Evolutionary conservation across 1,140 invertebrate species (phyloP), one percentile per base, ranked within the genome.

Genomic region (Drosophila rhopaloa): DNA sequence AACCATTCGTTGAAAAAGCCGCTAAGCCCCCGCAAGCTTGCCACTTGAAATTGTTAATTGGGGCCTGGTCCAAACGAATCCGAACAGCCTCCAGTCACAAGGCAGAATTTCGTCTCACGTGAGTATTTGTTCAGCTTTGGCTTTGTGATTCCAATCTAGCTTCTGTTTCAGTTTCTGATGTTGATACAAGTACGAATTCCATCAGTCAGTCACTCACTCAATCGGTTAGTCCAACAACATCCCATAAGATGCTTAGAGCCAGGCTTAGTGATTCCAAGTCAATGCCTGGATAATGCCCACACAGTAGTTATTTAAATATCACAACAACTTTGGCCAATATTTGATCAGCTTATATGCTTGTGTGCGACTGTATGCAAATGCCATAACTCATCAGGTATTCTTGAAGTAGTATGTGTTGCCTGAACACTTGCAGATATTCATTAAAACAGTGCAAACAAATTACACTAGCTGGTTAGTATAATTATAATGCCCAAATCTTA

Each of bases 221-320:
- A 56, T 40, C 47, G 50, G 75, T 79, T 58, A 67, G 60, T 51
- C 43, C 58, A 54, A 61, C 53, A 58, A 54, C 19, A 27, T 55
- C 58, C 55, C 58, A 61, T 57, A 59, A 46, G 56, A 58, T 54
- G 43, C 29, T 56, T 59, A 51, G 43, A 43, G 41, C 43, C 27
- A n/a, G 60, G 43, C 50, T 13, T 11, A 38, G 65, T 19, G 44
- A 43, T 46, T 40, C 37, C 48, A 38, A 59, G 40, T 38, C 61
- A 59, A 51, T 65, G 59, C 24, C 51, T 40, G 58, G 46, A 65
- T 60, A 76, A 67, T 75, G 53, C 77, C 55, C 72, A 43, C 51
- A 79, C 81, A 81, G 78, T 73, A 88, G 83, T 71, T 80, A 50
- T 74, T 80, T 71, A 88, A 83, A 83, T 74, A 71, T 62, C 53